phyloP scores from a whole-genome alignment of 1,140 invertebrate genomes.

The Bursaphelenchus mucronatus region DNA sequence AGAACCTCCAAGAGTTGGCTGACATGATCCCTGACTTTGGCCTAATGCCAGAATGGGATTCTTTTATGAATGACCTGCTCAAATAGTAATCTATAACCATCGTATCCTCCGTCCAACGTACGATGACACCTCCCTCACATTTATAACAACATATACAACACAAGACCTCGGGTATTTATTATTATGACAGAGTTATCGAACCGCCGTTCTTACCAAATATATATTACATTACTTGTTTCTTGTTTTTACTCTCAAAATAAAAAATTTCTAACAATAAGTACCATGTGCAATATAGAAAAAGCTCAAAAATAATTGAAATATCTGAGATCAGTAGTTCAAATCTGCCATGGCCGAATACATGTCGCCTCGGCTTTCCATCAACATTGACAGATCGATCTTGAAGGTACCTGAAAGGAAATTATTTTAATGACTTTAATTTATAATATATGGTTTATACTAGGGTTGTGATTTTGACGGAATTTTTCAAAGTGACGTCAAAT shows the following conservation, averaged over 20 bases:
- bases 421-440: background rate
- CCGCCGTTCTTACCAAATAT: too few species aligned
- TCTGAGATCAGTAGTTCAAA: slow-evolving; percentile 6
- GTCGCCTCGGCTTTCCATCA: slow-evolving; percentile 7
- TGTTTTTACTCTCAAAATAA: too few species aligned
- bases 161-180: too few species aligned
- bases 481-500: too few species aligned
- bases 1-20: slow-evolving; percentile 40
- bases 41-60: slow-evolving; percentile 46
- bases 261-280: slow-evolving; percentile 11
- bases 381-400: slow-evolving; percentile 13
- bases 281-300: background rate
- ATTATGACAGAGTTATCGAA: too few species aligned
- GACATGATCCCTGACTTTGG: slow-evolving; percentile 44
- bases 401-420: slow-evolving; percentile 17
- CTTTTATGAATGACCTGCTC: slow-evolving; percentile 41
- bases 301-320: background rate
- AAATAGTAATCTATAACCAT: slow-evolving; percentile 16
- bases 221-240: too few species aligned
- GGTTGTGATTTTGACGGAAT: too few species aligned
- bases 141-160: too few species aligned
- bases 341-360: slow-evolving; percentile 13
- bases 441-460: background rate
- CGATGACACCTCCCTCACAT: too few species aligned
- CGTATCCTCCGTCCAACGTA: too few species aligned